Conservation (phyloP, 2,113 vertebrate genomes). For the Sardina pilchardus region DNA sequence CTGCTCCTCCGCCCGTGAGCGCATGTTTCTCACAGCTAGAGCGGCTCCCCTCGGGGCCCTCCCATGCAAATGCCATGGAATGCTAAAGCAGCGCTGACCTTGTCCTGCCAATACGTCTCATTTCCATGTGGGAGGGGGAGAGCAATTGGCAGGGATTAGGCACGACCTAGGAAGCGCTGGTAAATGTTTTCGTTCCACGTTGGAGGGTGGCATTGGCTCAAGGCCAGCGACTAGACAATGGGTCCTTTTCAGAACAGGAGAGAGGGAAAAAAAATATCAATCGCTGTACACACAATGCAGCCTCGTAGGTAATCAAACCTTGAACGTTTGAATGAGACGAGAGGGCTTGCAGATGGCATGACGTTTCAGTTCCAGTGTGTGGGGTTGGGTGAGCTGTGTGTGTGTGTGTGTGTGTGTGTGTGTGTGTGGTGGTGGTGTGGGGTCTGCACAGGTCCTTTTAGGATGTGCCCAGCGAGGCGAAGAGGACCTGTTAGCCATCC, state of each 20-base stretch:
- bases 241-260: not conserved
- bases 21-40: constrained; percentile 37
- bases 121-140: constrained; percentile 62
- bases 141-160: constrained; percentile 46
- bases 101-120: constrained; percentile 59
- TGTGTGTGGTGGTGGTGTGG: not conserved
- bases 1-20: not conserved
- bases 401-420: not conserved
- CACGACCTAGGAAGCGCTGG: constrained; percentile 39
- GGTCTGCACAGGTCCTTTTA: not conserved
- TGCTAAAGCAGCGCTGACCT: constrained; percentile 58
- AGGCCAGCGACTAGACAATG: constrained; percentile 27
- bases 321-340: not conserved
- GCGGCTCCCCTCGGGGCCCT: constrained; percentile 34
- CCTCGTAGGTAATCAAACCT: not conserved
- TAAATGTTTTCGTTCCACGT: constrained; percentile 43
- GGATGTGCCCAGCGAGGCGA: not conserved
- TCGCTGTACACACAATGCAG: not conserved
- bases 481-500: not conserved
- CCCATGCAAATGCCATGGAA: constrained; percentile 64
- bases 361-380: not conserved
- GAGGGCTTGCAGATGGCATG: not conserved
- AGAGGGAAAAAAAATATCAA: not conserved
- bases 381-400: constrained; percentile 8
- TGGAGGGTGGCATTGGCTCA: constrained; percentile 6